Base-by-base conservation (phyloP, 2,888 invertebrate species). In the Callimorpha dominula region DNA sequence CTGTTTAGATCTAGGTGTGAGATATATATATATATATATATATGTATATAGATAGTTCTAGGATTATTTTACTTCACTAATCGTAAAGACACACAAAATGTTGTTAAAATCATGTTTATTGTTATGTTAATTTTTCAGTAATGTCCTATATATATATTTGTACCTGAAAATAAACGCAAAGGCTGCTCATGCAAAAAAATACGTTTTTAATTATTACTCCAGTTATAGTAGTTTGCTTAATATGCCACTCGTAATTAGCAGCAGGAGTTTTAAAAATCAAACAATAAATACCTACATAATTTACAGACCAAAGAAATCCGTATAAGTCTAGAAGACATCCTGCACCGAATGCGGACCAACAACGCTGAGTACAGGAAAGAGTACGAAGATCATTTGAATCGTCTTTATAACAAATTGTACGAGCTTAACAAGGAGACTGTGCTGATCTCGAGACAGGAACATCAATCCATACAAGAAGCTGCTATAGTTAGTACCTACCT, bases 391-490 rank as follows among this genome's bases (percentile, higher is more conserved):
- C 71, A 73, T 0, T 65, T 89, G 42, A 87, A 82, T 40, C 8
- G 9, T 0, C 77, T 93, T 8, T 75, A 89, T 31, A 49, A 87
- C 0, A 76, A 89, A 46, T 86, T 95, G 0, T 95, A 94, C 72
- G 91, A 94, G 11, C 90, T 87, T 74, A 92, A 94, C 65, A 94
- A 94, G 68, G 90, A 92, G 31, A 79, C 80, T 3, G 57, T 91
- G 15, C 15, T 50, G 2, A 78, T 90, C 12, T 73, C 79, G 1
- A 84, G 94, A 57, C 83, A 81, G n/a, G 68, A 79, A 4, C 57
- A 72, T 5, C 81, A 76, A 3, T 70, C 75, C 6, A 87, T 89
- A 0, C 20, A 73, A 0, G 90, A 90, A 12, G 64, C 81, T 43
- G 91, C 90, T 67, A 92, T 93, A 86, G 94, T 93, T 73, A 85